Conservation (phyloP, 1,140 invertebrate species). For the Drosophila carrolli region DNA sequence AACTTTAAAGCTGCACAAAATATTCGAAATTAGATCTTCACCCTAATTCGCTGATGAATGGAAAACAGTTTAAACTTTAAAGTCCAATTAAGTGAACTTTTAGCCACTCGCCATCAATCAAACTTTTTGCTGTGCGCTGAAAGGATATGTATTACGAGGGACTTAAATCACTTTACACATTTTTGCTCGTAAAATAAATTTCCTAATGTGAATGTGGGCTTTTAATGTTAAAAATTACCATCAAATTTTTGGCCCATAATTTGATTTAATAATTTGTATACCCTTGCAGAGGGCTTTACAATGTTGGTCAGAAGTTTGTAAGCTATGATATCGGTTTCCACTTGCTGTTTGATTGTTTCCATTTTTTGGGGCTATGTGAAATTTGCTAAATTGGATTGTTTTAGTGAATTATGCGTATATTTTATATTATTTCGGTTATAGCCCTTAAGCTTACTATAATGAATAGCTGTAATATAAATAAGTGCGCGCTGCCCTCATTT, state of each 20-base stretch:
- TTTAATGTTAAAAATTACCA: not conserved
- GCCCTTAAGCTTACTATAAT: too few relatives aligned
- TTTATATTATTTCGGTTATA: too few relatives aligned
- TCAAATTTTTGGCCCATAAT: not conserved
- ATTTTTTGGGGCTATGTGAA: too few relatives aligned
- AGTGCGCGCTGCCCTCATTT: too few relatives aligned
- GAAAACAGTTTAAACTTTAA: conserved; percentile 16
- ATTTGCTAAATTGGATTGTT: too few relatives aligned
- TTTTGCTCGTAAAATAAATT: not conserved
- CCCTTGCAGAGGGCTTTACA: too few relatives aligned
- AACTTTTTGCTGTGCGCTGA: conserved; percentile 3
- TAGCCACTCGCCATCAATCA: conserved; percentile 4
- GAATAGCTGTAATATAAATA: too few relatives aligned
- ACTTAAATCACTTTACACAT: not conserved
- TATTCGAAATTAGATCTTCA: conserved; percentile 5
- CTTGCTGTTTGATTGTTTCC: too few relatives aligned
- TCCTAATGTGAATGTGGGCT: not conserved
- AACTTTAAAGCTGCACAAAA: conserved; percentile 22
- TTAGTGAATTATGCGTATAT: too few relatives aligned
- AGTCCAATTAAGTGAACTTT: conserved; percentile 23
- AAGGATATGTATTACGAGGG: not conserved
- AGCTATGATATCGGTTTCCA: too few relatives aligned
- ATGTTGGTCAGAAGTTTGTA: too few relatives aligned
- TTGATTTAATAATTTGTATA: not conserved
- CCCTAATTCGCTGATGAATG: conserved; percentile 7